A percentile compares a stretch with the other conserved stretches of the same genome.
Evolutionary conservation across 2,888 invertebrate genomes (phyloP).

Genomic region (Amblyjoppa fuscipennis): DNA sequence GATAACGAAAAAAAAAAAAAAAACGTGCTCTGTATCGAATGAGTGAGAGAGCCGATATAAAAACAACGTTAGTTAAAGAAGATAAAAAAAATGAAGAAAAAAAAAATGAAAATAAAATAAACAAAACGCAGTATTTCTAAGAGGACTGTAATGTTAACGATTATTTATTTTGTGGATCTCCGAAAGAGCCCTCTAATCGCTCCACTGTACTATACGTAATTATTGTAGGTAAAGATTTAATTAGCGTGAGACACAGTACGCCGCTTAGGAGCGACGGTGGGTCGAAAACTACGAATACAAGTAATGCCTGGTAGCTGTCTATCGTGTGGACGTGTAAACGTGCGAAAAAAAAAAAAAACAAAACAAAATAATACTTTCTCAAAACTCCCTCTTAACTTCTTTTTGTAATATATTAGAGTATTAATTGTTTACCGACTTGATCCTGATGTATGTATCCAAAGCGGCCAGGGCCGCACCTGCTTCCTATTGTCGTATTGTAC

Average conservation of each 20-base stretch:
- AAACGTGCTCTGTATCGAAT: constrained; percentile 19
- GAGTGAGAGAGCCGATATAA: constrained; percentile 51
- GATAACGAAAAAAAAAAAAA: constrained; percentile 63
- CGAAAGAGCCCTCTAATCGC: constrained; percentile 80
- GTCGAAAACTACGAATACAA: constrained; percentile 67
- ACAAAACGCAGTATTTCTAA: constrained; percentile 83
- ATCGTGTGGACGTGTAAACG: constrained; percentile 80
- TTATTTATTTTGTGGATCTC: constrained; percentile 85
- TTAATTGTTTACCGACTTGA: constrained; percentile 77
- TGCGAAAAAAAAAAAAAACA: constrained; percentile 70
- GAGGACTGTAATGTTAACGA: constrained; percentile 84
- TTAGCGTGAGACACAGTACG: constrained; percentile 51
- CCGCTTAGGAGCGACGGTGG: constrained; percentile 59
- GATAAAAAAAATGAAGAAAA: constrained; percentile 26
- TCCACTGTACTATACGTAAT: constrained; percentile 83
- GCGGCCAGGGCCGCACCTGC: constrained; percentile 83
- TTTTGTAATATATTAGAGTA: constrained; percentile 84
- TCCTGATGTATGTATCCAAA: constrained; percentile 78
- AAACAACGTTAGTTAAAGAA: constrained; percentile 62
- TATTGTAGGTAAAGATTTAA: constrained; percentile 71
- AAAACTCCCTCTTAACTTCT: constrained; percentile 66
- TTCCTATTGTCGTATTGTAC: constrained; percentile 74
- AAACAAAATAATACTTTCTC: constrained; percentile 53
- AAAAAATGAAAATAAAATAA: constrained; percentile 12
- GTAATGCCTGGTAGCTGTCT: constrained; percentile 78